phyloP scores from a whole-genome alignment of 2,888 invertebrate genomes.

The Teleogryllus oceanicus region DNA sequence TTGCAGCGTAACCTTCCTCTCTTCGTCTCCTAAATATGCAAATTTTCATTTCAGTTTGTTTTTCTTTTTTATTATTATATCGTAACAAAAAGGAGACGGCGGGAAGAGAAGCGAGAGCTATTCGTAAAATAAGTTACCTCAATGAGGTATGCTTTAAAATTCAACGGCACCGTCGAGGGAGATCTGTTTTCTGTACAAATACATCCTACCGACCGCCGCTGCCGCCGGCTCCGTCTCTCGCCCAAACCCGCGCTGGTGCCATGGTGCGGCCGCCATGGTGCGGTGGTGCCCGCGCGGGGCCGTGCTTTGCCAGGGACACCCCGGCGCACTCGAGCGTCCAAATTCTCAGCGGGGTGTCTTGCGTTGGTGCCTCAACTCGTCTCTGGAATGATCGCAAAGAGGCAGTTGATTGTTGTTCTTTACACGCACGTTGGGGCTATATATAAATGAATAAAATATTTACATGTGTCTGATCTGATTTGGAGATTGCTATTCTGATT shows the following conservation, averaged over 20 bases:
- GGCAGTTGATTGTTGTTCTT: too few species aligned
- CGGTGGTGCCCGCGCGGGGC: too few species aligned
- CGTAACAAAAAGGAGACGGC: constrained; percentile 33
- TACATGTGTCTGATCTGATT: too few species aligned
- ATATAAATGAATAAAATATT: too few species aligned
- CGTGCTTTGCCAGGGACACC: too few species aligned
- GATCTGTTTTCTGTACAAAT: constrained; percentile 18
- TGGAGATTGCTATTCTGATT: too few species aligned
- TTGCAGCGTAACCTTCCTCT: constrained; percentile 28
- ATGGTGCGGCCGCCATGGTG: too few species aligned
- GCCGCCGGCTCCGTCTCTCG: background rate
- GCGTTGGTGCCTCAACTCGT: too few species aligned
- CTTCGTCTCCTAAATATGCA: constrained; percentile 36
- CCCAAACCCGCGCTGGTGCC: background rate
- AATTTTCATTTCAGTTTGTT: constrained; percentile 38
- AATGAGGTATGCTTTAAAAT: constrained; percentile 35
- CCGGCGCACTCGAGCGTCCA: too few species aligned
- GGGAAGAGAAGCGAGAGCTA: constrained; percentile 30
- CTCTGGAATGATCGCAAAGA: too few species aligned
- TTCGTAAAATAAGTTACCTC: constrained; percentile 36
- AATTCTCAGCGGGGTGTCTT: too few species aligned
- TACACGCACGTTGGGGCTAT: too few species aligned
- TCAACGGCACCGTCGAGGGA: constrained; percentile 22
- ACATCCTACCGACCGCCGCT: background rate
- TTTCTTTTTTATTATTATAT: constrained; percentile 34